phyloP scores from a whole-genome alignment of 1,140 invertebrate genomes.

The Zaprionus taronus region DNA sequence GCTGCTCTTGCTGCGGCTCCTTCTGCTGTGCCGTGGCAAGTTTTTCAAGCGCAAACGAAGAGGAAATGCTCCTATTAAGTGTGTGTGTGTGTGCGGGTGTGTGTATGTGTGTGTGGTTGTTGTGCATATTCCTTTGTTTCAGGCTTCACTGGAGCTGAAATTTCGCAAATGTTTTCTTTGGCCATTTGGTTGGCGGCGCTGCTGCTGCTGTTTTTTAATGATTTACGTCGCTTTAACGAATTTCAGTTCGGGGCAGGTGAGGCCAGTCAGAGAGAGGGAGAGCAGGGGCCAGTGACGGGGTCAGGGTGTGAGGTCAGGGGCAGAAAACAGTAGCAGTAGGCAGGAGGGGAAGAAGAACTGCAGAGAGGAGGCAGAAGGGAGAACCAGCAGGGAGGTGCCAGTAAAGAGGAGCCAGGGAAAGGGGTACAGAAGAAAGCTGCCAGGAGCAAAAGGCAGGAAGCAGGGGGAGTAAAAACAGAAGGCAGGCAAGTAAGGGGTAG shows the following conservation, averaged over 20 bases:
- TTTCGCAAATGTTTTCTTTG: conserved; percentile 73
- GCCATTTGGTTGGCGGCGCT: conserved; percentile 55
- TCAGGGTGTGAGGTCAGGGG: neutral
- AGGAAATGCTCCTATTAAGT: conserved; percentile 77
- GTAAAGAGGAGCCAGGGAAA: too few species aligned
- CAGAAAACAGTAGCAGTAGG: neutral
- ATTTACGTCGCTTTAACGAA: conserved; percentile 65
- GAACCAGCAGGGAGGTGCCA: neutral
- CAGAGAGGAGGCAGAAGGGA: too few species aligned
- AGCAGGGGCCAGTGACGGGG: neutral
- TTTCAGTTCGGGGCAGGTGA: conserved; percentile 48
- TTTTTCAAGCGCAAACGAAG: conserved; percentile 64
- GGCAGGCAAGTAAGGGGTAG: neutral
- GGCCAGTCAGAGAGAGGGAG: neutral
- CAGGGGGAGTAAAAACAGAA: neutral
- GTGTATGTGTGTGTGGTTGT: conserved; percentile 19
- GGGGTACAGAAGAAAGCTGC: neutral
- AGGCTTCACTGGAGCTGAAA: conserved; percentile 65
- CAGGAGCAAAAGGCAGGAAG: too few species aligned
- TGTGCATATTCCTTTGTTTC: conserved; percentile 45
- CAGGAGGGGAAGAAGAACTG: neutral
- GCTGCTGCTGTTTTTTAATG: conserved; percentile 56
- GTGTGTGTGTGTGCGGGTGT: neutral
- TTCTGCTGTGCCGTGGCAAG: conserved; percentile 41
- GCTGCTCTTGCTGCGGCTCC: conserved; percentile 18